phyloP scores from a whole-genome alignment of 2,888 invertebrate species.

The Cataglyphis cursor region DNA sequence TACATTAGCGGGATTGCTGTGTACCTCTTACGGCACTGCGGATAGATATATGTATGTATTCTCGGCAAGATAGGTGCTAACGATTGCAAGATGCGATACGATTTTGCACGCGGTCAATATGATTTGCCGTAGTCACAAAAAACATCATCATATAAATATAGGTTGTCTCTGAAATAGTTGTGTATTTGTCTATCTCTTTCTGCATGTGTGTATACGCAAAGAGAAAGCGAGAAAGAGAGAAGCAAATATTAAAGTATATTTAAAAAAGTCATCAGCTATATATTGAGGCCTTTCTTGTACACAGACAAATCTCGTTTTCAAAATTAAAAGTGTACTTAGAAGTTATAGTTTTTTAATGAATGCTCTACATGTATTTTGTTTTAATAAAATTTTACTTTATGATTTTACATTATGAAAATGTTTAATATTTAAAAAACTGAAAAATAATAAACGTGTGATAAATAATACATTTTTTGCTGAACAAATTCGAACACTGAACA shows the following conservation, averaged over 20 bases:
- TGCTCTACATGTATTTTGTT: neutral
- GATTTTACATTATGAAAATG: neutral
- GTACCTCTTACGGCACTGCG: constrained; percentile 27
- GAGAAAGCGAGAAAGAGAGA: neutral
- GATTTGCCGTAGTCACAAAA: constrained; percentile 61
- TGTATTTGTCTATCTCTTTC: neutral
- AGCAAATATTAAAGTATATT: neutral
- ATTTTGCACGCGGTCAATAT: constrained; percentile 69
- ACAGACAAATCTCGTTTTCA: neutral
- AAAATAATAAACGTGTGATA: neutral
- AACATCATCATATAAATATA: constrained; percentile 23
- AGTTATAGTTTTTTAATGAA: neutral
- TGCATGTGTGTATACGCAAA: neutral
- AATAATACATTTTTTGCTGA: constrained; percentile 6
- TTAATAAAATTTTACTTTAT: neutral
- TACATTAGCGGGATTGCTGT: constrained; percentile 47
- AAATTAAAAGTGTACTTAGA: neutral
- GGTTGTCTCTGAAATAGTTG: neutral
- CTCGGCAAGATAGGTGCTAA: constrained; percentile 63
- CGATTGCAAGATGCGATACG: constrained; percentile 69
- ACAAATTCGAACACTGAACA: neutral
- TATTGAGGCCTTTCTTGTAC: neutral
- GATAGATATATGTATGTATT: neutral
- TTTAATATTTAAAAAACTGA: neutral
- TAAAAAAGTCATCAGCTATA: neutral